Evolutionary conservation across 2,888 invertebrate genomes (phyloP).

Genomic region (Ctena decussata): DNA sequence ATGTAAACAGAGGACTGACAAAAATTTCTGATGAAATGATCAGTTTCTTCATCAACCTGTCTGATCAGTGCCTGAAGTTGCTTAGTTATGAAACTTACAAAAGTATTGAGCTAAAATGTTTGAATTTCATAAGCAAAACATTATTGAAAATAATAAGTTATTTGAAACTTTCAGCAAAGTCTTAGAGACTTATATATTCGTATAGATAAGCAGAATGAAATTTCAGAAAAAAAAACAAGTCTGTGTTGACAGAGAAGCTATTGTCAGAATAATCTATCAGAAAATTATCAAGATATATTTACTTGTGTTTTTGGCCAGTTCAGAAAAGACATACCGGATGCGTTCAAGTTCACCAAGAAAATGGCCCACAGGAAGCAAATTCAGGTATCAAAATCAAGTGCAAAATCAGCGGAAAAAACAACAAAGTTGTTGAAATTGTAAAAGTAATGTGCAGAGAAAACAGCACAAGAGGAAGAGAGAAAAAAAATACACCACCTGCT

Average conservation of each 20-base stretch:
- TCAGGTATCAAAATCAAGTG: neutral
- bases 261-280: slow-evolving; percentile 15
- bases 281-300: slow-evolving; percentile 32
- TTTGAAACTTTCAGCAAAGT: slow-evolving; percentile 16
- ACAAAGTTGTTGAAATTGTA: neutral
- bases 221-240: slow-evolving; percentile 11
- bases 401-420: neutral
- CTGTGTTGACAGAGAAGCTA: neutral
- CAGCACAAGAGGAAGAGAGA: slow-evolving; percentile 5
- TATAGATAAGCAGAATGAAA: neutral
- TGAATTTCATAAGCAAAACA: slow-evolving; percentile 20
- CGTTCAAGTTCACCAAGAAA: slow-evolving; percentile 27
- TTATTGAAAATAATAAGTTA: slow-evolving; percentile 5
- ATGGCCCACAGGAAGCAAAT: slow-evolving; percentile 48
- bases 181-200: neutral
- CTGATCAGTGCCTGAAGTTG: slow-evolving; percentile 31
- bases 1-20: slow-evolving; percentile 50
- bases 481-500: slow-evolving; percentile 1
- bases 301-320: slow-evolving; percentile 27
- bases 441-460: neutral
- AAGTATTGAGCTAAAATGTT: slow-evolving; percentile 39
- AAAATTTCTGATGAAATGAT: slow-evolving; percentile 45
- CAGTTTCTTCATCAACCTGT: slow-evolving; percentile 37
- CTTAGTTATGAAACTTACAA: slow-evolving; percentile 38
- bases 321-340: slow-evolving; percentile 20